These are phyloP conservation scores for Crocuta crocuta DNA, from an alignment of 2,113 vertebrate genomes.

Conservation along the genomic window DNA sequence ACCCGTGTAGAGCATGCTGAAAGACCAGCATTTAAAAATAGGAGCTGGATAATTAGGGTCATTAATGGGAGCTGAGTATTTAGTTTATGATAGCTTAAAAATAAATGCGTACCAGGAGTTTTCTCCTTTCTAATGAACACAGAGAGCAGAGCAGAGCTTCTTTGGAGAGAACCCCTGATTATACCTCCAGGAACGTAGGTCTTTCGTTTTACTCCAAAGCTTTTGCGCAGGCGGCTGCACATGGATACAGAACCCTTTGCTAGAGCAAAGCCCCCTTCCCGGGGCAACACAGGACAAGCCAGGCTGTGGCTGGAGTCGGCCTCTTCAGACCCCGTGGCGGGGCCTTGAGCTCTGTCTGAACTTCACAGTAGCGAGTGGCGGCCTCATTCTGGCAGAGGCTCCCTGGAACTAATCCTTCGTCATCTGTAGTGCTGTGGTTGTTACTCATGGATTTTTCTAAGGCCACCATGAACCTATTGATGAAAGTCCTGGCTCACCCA, in stretches of 20 bases:
- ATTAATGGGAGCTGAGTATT: slow-evolving; percentile 84
- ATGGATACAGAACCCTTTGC: accelerated
- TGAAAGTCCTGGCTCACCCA: neutral
- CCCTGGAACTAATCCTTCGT: accelerated
- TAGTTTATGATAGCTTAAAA: slow-evolving; percentile 81
- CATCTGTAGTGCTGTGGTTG: neutral
- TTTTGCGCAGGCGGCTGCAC: neutral
- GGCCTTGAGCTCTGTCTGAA: too few relatives aligned
- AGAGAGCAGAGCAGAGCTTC: neutral
- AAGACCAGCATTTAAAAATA: slow-evolving; percentile 87
- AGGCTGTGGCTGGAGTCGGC: neutral
- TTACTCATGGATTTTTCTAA: neutral
- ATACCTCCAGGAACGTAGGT: accelerated
- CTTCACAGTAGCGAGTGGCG: accelerated
- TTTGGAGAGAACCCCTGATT: neutral
- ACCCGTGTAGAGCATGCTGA: slow-evolving; percentile 84
- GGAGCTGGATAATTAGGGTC: slow-evolving; percentile 85
- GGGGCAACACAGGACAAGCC: neutral
- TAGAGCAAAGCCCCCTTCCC: neutral
- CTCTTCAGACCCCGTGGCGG: neutral
- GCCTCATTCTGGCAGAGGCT: neutral
- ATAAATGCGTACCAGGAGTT: slow-evolving; percentile 72
- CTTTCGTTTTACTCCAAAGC: neutral
- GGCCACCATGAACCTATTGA: neutral
- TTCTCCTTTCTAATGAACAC: neutral